Evolutionary conservation across 1,140 invertebrate genomes (phyloP), one percentile per base, ranked within the genome.

Genomic region (Stegodyphus dumicola): DNA sequence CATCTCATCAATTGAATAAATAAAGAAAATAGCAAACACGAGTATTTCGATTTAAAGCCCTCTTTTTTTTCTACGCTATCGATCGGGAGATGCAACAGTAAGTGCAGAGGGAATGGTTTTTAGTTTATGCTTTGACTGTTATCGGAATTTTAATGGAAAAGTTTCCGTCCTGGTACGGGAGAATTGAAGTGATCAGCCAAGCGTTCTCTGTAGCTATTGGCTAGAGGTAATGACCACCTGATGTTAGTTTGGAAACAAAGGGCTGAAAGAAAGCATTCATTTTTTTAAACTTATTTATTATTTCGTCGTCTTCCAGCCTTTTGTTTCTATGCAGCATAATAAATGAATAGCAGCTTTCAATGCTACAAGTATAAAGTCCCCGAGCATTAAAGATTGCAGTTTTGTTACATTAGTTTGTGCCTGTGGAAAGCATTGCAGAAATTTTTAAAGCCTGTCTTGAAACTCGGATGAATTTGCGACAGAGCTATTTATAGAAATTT

Each of bases 101-200:
- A 77, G 60, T 67, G 64, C 49, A 66, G 48, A 77, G 10, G 76
- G 33, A 77, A 77, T 67, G 64, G 76, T 77, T 77, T 77, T 77
- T 77, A 77, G 76, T 77, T 77, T 67, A 77, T 77, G 76, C 56
- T 67, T 77, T 77, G 76, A 77, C 76, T 77, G 76, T 77, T 77
- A 77, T 77, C 76, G 76, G 76, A 77, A 77, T 77, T 77, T 77
- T 77, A 77, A 77, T 77, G 64, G 76, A 77, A 77, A 77, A 77
- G 76, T 77, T 49, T 67, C 67, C 76, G 64, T 67, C 60, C 49
- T 65, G 15, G 15, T 66, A 17, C n/a, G 13, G 67, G 49, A 77
- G 75, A 77, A 77, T 77, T 64, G 75, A 33, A 15, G 64, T 52
- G 76, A 77, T 77, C 76, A 77, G 51, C 76, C 33, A 77, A 77